phyloP scores from a whole-genome alignment of 2,797 vertebrate species.

The Gallinago solitaria region DNA sequence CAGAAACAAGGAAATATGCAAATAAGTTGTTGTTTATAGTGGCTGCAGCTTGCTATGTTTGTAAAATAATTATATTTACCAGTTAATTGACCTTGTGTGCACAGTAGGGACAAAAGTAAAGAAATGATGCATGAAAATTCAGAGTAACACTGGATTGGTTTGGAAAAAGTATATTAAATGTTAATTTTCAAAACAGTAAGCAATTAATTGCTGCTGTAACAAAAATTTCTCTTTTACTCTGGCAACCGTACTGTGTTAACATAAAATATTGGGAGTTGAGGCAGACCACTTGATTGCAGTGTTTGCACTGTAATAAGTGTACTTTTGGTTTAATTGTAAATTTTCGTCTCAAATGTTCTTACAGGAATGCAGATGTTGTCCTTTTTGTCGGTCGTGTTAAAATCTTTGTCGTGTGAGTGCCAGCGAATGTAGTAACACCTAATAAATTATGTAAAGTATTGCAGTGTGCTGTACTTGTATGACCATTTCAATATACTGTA shows the following conservation, averaged over 20 bases:
- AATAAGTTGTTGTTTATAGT: constrained; percentile 63
- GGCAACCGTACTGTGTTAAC: background rate
- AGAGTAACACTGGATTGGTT: background rate
- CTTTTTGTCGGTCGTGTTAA: constrained; percentile 49
- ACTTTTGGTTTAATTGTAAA: constrained; percentile 9
- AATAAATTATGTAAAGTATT: constrained; percentile 68
- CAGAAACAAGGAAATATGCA: constrained; percentile 48
- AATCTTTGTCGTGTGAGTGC: constrained; percentile 37
- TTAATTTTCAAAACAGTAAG: constrained; percentile 54
- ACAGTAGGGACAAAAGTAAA: constrained; percentile 54
- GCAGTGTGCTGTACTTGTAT: constrained; percentile 31
- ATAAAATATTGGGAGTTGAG: background rate
- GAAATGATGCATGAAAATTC: constrained; percentile 55
- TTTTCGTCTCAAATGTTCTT: constrained; percentile 31
- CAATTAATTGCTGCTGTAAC: constrained; percentile 39
- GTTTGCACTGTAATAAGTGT: background rate
- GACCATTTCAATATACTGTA: constrained; percentile 42
- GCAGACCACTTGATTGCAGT: background rate
- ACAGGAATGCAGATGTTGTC: constrained; percentile 43
- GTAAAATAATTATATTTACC: constrained; percentile 67
- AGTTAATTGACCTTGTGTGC: constrained; percentile 64
- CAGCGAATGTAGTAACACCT: constrained; percentile 36
- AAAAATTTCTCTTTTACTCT: constrained; percentile 16
- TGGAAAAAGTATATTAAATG: constrained; percentile 43
- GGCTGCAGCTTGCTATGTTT: constrained; percentile 37